Evolutionary conservation across 2,797 vertebrate genomes (phyloP), one percentile per base, ranked within the genome.

Genomic region (Loriculus beryllinus): DNA sequence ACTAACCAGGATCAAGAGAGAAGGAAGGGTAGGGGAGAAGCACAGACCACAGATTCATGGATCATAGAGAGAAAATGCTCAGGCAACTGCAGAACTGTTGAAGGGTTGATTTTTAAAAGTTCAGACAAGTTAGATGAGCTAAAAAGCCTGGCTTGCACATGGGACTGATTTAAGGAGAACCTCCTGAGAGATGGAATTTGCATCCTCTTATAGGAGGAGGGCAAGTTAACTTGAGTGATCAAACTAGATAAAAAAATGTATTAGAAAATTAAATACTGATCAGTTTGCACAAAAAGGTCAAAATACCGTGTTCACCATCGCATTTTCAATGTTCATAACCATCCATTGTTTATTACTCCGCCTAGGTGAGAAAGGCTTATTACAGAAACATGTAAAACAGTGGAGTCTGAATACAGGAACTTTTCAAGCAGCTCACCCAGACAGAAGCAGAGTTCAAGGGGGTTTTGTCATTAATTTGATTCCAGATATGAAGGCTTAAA

Each of bases 331-430:
- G 9, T 23, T 88, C 14, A 6, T n/a, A 52, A 43, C 9, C 22
- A 20, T 7, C 10, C 31, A 12, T 19, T 75, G 12, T 20, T 68
- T 57, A 42, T 51, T 62, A 26, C 28, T 35, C 45, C 39, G 37
- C 7, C 1, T 15, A 48, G 31, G n/a, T 47, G 13, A 68, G 59
- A 65, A 63, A 67, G 16, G 18, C 12, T 52, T 52, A 25, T 12
- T 5, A 37, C 3, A 45, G 29, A 79, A 78, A 60, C 22, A 26
- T 0, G 0, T 15, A 18, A 33, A 6, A 25, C 7, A 35, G 9
- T 5, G 6, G 10, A 83, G 52, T 10, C 10, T 25, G 17, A 76
- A n/a, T 2, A 23, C 3, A 28, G 29, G 29, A 89, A 31, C 12
- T 37, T 56, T 39, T 35, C 8, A 6, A 65, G 31, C 21, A 62